phyloP scores from a whole-genome alignment of 2,888 invertebrate genomes.

The Chrysomela aeneicollis region DNA sequence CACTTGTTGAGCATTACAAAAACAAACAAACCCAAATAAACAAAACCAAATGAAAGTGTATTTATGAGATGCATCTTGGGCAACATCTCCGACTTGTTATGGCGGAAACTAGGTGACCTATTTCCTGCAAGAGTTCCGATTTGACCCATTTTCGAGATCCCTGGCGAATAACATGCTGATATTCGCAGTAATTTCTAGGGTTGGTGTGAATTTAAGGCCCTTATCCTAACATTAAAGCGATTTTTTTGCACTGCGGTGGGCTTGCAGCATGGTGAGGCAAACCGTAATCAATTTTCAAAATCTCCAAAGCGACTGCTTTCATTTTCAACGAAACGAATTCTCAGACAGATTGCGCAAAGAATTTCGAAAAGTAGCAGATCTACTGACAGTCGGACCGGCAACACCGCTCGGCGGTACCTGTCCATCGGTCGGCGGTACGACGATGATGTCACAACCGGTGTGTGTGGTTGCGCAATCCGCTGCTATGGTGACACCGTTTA shows the following conservation, averaged over 20 bases:
- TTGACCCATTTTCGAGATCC: conserved; percentile 25
- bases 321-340: too few relatives aligned
- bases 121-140: conserved; percentile 17
- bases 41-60: too few relatives aligned
- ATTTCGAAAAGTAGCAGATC: neutral
- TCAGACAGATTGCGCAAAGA: too few relatives aligned
- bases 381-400: neutral
- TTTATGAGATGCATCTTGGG: neutral
- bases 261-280: too few relatives aligned
- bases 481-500: conserved; percentile 49
- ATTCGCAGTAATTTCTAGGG: too few relatives aligned
- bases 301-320: too few relatives aligned
- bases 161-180: neutral
- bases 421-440: conserved; percentile 3
- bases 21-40: too few relatives aligned
- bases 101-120: conserved; percentile 34
- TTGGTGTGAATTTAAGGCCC: too few relatives aligned
- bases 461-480: conserved; percentile 47
- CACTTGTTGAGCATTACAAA: too few relatives aligned
- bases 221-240: too few relatives aligned
- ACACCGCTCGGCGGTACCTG: neutral
- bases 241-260: too few relatives aligned
- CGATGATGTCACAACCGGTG: conserved; percentile 32
- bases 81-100: conserved; percentile 14
- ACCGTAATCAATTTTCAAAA: too few relatives aligned